Conservation (phyloP, 2,113 vertebrate genomes). For the Aix galericulata region DNA sequence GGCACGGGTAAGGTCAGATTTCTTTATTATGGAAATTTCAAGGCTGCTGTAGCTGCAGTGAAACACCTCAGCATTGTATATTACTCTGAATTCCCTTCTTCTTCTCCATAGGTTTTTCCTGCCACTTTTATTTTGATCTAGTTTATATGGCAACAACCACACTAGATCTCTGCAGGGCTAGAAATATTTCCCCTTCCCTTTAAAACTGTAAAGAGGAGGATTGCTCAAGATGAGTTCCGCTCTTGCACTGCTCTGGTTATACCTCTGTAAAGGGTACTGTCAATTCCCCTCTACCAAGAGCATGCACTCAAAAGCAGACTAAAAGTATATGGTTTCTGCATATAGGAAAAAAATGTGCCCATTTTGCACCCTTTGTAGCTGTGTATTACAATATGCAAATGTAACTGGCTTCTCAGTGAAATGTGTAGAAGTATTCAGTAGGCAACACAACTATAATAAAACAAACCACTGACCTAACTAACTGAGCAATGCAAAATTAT, state of each 20-base stretch:
- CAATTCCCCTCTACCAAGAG: neutral
- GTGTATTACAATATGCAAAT: neutral
- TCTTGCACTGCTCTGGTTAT: neutral
- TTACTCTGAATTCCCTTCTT: neutral
- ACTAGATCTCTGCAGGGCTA: neutral
- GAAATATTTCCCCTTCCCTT: neutral
- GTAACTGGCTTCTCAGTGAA: neutral
- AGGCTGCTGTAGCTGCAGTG: neutral
- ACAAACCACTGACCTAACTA: neutral
- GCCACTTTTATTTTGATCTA: neutral
- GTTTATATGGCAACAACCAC: neutral
- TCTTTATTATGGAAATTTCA: neutral
- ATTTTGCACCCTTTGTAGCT: neutral
- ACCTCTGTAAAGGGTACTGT: neutral
- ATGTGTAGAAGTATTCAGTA: neutral
- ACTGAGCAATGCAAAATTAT: neutral
- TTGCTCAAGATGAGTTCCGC: neutral
- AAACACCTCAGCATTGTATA: neutral
- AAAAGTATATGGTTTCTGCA: neutral
- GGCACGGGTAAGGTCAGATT: neutral
- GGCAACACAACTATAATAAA: neutral
- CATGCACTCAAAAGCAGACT: neutral
- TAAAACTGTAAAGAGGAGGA: neutral
- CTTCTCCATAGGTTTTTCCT: neutral
- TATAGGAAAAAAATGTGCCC: neutral